phyloP scores from a whole-genome alignment of 2,113 vertebrate genomes.

The Bujurquina vittata region DNA sequence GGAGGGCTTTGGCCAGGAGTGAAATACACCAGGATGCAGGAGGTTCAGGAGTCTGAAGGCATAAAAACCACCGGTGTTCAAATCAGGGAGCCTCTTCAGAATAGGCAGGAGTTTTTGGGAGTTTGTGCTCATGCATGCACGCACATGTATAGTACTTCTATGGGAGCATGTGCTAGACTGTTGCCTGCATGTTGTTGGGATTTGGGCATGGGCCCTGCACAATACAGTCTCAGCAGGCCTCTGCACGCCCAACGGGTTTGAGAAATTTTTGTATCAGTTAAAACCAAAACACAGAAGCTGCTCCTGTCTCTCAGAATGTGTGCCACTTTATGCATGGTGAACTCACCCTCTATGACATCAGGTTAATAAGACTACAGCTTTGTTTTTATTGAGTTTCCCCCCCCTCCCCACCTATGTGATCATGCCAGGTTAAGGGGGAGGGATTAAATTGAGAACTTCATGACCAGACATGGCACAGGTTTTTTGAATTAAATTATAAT shows the following conservation, averaged over 20 bases:
- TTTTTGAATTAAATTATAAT: neutral
- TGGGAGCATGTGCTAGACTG: conserved; percentile 11
- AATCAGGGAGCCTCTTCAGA: conserved; percentile 60
- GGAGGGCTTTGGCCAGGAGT: conserved; percentile 98
- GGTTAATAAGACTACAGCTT: neutral
- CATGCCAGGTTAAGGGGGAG: neutral
- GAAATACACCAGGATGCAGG: conserved; percentile 22
- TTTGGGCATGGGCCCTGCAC: neutral
- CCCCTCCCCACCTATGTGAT: neutral
- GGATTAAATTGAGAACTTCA: neutral
- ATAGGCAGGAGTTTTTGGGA: neutral
- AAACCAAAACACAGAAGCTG: conserved; percentile 50
- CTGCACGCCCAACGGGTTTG: neutral
- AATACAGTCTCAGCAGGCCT: conserved; percentile 17
- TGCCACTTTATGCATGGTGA: conserved; percentile 45
- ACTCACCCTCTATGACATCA: conserved; percentile 28
- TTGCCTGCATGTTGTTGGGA: conserved; percentile 22
- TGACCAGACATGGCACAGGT: neutral
- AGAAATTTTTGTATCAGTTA: neutral
- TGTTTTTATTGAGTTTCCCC: neutral
- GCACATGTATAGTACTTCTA: conserved; percentile 4
- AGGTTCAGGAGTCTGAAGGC: conserved; percentile 18
- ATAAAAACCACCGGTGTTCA: conserved; percentile 34
- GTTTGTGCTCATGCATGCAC: conserved; percentile 27
- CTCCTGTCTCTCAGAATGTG: conserved; percentile 54